A percentile compares a stretch with the other conserved stretches of the same genome.
These are phyloP conservation scores for Lepidochrysops patricia DNA, from an alignment of 2,888 invertebrate species.

Conservation along the genomic window DNA sequence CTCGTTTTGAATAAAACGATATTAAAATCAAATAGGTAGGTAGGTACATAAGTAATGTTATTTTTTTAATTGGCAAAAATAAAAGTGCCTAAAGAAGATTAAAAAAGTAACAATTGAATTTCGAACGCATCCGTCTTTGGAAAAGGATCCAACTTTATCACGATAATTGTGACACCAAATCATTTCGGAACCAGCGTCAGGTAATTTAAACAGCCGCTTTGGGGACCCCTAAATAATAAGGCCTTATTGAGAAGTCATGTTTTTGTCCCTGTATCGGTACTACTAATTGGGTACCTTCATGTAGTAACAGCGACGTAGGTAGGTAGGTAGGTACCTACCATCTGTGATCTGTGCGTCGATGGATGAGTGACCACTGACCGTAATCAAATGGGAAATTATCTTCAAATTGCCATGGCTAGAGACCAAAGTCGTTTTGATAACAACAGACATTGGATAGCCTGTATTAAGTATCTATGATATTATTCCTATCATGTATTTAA, in stretches of 20 bases:
- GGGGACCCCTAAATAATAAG: slow-evolving; percentile 5
- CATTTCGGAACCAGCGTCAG: slow-evolving; percentile 3
- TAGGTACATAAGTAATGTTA: no score
- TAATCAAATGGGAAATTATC: no score
- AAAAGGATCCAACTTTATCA: background rate
- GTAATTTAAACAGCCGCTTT: slow-evolving; percentile 5
- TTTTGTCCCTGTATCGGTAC: background rate
- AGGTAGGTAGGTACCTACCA: no score
- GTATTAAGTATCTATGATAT: no score
- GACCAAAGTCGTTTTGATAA: no score
- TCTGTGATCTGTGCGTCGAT: background rate
- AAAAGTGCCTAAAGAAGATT: no score
- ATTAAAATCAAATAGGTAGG: no score
- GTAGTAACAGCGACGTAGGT: background rate
- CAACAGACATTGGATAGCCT: no score
- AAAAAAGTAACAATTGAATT: background rate
- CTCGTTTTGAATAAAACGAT: no score
- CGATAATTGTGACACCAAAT: slow-evolving; percentile 5
- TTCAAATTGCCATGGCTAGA: no score
- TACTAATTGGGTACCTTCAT: background rate
- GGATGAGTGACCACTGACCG: background rate
- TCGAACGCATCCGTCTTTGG: background rate
- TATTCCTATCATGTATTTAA: no score
- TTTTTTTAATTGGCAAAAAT: no score
- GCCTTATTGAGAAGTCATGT: slow-evolving; percentile 6